These are phyloP conservation scores for Rhinoptilus africanus DNA, from an alignment of 2,113 vertebrate species.

Conservation along the genomic window DNA sequence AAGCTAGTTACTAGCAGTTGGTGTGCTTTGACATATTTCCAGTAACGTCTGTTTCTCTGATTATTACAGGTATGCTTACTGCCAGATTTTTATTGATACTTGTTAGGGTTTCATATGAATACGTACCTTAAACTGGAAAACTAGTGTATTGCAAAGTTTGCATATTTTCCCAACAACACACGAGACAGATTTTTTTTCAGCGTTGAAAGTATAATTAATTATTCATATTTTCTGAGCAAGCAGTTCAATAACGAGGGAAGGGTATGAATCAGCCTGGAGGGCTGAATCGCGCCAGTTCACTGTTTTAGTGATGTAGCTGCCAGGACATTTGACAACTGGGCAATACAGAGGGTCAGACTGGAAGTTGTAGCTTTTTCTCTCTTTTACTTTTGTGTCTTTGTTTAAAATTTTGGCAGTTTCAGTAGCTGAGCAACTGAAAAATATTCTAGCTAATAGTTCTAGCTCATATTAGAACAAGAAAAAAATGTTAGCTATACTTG, in stretches of 20 bases:
- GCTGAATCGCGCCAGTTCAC: background rate
- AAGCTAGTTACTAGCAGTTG: background rate
- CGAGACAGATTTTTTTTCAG: background rate
- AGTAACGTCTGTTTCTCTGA: background rate
- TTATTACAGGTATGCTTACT: background rate
- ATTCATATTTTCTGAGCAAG: background rate
- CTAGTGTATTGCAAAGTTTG: background rate
- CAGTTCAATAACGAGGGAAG: background rate
- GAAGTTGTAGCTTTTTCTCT: background rate
- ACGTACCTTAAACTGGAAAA: background rate
- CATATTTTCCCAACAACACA: background rate
- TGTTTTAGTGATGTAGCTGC: background rate
- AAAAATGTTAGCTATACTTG: background rate
- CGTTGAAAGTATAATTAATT: conserved; percentile 7
- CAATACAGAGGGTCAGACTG: background rate
- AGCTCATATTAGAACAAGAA: background rate
- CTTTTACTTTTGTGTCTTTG: background rate
- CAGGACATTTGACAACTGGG: background rate
- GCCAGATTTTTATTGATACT: background rate
- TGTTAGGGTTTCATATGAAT: background rate
- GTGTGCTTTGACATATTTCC: background rate
- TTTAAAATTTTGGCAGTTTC: background rate
- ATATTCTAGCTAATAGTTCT: background rate
- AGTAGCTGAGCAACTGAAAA: conserved; percentile 17
- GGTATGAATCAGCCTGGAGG: background rate